Percentiles rank a stretch among this genome's conserved stretches.
phyloP scores from a whole-genome alignment of 2,888 invertebrate species.

The Metacarcinus magister region DNA sequence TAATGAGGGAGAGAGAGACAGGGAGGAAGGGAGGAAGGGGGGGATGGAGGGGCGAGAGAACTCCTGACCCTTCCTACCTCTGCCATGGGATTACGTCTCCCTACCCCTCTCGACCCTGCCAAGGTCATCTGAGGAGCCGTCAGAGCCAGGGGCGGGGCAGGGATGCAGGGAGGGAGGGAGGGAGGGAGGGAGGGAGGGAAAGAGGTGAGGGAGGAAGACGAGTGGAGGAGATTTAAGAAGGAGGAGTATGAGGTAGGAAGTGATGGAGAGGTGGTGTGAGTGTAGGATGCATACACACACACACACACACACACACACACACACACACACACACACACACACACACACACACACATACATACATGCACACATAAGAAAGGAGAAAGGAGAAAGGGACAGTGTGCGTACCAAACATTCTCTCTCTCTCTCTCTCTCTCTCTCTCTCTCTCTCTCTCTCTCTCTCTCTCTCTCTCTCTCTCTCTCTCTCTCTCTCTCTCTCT shows the following conservation, averaged over 20 bases:
- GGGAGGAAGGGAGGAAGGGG: not conserved
- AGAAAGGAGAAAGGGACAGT: conserved; percentile 22
- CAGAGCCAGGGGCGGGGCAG: not conserved
- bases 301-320: not conserved
- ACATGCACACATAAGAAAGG: not conserved
- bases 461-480: not conserved
- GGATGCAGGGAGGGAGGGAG: not conserved
- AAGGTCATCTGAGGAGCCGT: not conserved
- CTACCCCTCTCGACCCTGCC: not conserved
- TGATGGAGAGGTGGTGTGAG: not conserved
- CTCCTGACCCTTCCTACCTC: not conserved
- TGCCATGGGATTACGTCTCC: not conserved
- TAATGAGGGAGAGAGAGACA: not conserved
- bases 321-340: conserved; percentile 26
- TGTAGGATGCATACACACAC: not conserved
- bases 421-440: conserved; percentile 17
- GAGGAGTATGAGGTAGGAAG: not conserved
- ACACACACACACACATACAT: conserved; percentile 10
- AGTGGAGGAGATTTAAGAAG: not conserved
- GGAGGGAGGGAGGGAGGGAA: not conserved
- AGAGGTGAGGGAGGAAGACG: not conserved
- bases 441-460: conserved; percentile 47
- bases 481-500: not conserved
- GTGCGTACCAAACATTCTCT: not conserved
- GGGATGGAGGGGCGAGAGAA: conserved; percentile 45